Evolutionary conservation across 2,113 vertebrate genomes (phyloP).

Genomic region (Pedionomus torquatus): DNA sequence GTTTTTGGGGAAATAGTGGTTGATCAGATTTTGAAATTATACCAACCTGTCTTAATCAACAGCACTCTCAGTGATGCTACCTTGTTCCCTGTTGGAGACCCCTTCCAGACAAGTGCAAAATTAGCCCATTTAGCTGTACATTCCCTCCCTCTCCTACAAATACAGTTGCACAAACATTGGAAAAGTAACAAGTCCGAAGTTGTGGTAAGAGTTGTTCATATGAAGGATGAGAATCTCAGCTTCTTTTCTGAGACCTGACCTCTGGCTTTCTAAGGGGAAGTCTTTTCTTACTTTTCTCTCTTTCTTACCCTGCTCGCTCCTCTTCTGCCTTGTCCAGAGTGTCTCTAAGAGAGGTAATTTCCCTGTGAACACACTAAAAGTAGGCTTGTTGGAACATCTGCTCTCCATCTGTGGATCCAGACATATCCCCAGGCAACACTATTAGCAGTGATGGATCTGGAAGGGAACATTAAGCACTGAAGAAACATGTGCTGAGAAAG

Average conservation of each 20-base stretch:
- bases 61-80: not conserved
- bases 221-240: not conserved
- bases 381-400: constrained; percentile 63
- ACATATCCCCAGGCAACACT: constrained; percentile 33
- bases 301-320: not conserved
- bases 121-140: not conserved
- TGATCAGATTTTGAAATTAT: not conserved
- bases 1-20: not conserved
- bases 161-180: not conserved
- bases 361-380: not conserved
- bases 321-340: not conserved
- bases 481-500: constrained; percentile 36
- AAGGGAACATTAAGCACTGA: not conserved
- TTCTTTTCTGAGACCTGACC: not conserved
- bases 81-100: not conserved
- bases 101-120: not conserved
- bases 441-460: constrained; percentile 20
- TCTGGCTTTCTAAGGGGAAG: not conserved
- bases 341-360: constrained; percentile 14
- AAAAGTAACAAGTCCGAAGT: not conserved
- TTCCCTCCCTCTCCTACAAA: not conserved
- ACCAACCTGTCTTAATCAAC: not conserved
- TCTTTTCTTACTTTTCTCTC: not conserved
- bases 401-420: constrained; percentile 53
- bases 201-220: not conserved